These are phyloP conservation scores for Cephalopterus ornatus DNA, from an alignment of 2,113 vertebrate species.

Conservation along the genomic window DNA sequence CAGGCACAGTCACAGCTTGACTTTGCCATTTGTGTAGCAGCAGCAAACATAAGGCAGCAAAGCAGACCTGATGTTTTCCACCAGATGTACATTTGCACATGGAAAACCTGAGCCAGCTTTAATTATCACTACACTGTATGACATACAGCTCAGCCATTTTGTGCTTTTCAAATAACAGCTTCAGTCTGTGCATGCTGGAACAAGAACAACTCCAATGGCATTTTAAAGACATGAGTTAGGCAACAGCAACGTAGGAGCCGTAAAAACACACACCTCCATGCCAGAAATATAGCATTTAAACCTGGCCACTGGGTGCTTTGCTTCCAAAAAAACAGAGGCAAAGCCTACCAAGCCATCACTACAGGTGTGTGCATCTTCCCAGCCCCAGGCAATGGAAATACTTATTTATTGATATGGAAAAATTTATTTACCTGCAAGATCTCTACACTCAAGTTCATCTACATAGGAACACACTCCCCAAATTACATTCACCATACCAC, in stretches of 20 bases:
- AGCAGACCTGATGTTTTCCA: background rate
- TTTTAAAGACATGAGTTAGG: background rate
- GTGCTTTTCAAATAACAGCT: background rate
- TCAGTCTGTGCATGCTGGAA: background rate
- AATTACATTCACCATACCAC: accelerated
- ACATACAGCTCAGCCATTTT: background rate
- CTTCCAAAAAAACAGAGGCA: background rate
- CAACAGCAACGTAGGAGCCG: background rate
- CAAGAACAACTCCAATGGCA: background rate
- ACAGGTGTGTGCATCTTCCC: background rate
- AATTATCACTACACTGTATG: background rate
- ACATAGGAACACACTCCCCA: background rate
- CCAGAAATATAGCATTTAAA: background rate
- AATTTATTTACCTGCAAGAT: background rate
- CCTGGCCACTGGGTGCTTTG: accelerated
- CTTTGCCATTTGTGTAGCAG: background rate
- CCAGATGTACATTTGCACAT: background rate
- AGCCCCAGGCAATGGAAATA: background rate
- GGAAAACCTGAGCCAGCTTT: background rate
- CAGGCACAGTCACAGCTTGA: background rate
- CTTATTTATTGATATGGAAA: no score
- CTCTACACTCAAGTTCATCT: background rate
- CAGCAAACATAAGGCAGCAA: background rate
- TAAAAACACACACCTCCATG: background rate
- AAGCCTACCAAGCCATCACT: background rate